Conservation (phyloP, 2,888 invertebrate species). For the Eurytoma californica region DNA sequence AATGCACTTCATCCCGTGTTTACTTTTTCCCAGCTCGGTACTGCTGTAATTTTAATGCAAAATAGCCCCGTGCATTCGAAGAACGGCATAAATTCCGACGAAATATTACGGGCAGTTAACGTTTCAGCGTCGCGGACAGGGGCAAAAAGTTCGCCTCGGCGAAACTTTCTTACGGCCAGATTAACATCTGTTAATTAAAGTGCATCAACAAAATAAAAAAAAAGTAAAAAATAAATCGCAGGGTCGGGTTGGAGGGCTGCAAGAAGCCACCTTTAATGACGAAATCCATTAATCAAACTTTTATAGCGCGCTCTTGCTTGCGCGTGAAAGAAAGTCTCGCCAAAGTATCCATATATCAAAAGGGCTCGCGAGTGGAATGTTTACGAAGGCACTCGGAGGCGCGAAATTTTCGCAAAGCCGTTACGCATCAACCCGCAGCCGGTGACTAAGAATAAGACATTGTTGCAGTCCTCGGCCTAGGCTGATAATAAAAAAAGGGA, state of each 20-base stretch:
- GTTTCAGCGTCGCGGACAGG: conserved; percentile 12
- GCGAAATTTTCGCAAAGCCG: conserved; percentile 38
- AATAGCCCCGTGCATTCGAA: no score
- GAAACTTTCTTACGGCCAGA: conserved; percentile 52
- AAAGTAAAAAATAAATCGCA: not conserved
- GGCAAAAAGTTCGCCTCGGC: conserved; percentile 22
- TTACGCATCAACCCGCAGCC: conserved; percentile 18
- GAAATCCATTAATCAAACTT: conserved; percentile 51
- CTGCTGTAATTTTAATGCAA: no score
- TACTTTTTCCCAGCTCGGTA: no score
- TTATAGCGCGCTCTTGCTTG: conserved; percentile 23
- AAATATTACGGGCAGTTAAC: conserved; percentile 19
- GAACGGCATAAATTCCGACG: no score
- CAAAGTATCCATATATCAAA: conserved; percentile 42
- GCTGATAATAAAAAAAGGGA: not conserved
- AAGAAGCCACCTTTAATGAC: conserved; percentile 32
- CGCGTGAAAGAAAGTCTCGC: conserved; percentile 22
- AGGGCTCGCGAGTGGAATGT: conserved; percentile 26
- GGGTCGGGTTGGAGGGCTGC: not conserved
- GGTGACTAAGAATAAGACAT: conserved; percentile 46
- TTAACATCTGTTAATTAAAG: conserved; percentile 55
- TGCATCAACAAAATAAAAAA: conserved; percentile 24
- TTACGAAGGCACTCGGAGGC: conserved; percentile 18
- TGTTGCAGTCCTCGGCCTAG: conserved; percentile 11
- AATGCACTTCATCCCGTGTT: no score